phyloP scores from a whole-genome alignment of 2,797 vertebrate species.

The Melopsittacus undulatus region DNA sequence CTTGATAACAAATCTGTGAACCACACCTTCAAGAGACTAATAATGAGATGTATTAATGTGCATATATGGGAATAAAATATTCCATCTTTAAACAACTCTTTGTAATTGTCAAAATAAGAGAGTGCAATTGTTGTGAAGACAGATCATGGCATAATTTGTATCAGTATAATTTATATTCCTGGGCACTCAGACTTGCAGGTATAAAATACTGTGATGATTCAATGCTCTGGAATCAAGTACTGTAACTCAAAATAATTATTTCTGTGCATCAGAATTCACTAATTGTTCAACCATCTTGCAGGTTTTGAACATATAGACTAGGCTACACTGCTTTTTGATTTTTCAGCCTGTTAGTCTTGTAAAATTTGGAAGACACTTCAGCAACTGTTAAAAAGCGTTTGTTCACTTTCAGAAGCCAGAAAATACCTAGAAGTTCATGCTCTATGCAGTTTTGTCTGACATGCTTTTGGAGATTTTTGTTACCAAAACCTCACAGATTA shows the following conservation, averaged over 20 bases:
- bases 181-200: neutral
- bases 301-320: neutral
- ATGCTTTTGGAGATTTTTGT: neutral
- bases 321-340: neutral
- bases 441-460: neutral
- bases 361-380: neutral
- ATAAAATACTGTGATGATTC: neutral
- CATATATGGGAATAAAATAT: neutral
- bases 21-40: neutral
- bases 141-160: neutral
- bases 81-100: neutral
- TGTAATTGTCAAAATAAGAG: neutral
- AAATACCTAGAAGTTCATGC: neutral
- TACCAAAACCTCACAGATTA: neutral
- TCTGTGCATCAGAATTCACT: neutral
- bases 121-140: neutral
- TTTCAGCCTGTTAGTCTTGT: neutral
- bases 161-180: neutral
- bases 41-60: neutral
- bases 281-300: neutral
- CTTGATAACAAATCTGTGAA: neutral
- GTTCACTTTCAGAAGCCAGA: neutral
- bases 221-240: neutral
- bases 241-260: neutral
- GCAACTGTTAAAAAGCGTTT: neutral